Percentiles rank a stretch among this genome's conserved stretches.
These are phyloP conservation scores for Scatophagus argus DNA, from an alignment of 2,113 vertebrate species.

Conservation along the genomic window DNA sequence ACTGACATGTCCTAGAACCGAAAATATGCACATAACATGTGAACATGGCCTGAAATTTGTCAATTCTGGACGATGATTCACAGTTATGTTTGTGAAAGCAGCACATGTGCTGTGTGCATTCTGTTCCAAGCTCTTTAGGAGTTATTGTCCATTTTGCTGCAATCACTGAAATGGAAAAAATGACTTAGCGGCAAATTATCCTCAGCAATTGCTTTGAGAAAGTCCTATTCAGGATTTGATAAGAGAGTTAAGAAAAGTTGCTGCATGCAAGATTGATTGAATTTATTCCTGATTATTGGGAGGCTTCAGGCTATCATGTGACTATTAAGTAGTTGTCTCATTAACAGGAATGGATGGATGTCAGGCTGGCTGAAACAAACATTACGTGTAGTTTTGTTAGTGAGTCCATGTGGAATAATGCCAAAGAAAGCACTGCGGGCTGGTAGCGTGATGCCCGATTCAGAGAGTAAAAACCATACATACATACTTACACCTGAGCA, in stretches of 20 bases:
- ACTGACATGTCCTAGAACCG: background rate
- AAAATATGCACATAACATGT: background rate
- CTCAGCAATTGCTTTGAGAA: background rate
- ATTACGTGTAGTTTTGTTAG: background rate
- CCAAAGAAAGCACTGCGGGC: background rate
- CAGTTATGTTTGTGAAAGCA: background rate
- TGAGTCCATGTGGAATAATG: background rate
- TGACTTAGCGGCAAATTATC: background rate
- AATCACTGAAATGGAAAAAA: background rate
- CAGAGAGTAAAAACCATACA: background rate
- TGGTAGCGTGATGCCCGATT: background rate
- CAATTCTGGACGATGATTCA: background rate
- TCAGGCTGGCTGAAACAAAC: background rate
- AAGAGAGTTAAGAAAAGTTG: background rate
- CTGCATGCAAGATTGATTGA: background rate
- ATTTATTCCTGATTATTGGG: too few relatives aligned
- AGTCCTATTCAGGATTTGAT: background rate
- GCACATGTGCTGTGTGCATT: background rate
- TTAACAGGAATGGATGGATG: background rate
- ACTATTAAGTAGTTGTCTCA: background rate
- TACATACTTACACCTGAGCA: conserved; percentile 1
- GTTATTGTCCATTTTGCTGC: background rate
- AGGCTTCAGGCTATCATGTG: background rate
- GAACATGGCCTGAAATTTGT: background rate
- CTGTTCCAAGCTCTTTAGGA: background rate